Evolutionary conservation across 2,797 vertebrate genomes (phyloP).

Genomic region (Craterocephalus amniculus): DNA sequence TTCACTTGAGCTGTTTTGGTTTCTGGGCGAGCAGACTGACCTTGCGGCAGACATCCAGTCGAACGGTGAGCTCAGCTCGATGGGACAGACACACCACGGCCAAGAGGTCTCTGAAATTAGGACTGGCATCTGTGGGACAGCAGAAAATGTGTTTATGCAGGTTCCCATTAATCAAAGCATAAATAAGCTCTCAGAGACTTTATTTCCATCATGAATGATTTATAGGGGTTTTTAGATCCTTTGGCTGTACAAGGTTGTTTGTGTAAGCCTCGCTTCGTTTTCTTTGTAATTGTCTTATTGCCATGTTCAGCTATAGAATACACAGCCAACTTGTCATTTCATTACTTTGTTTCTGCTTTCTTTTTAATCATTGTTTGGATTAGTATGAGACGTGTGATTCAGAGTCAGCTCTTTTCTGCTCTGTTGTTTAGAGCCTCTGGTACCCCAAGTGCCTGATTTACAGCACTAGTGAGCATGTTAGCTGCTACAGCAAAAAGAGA

Average conservation of each 20-base stretch:
- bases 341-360: not conserved
- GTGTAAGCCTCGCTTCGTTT: not conserved
- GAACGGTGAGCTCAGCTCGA: slow-evolving; percentile 87
- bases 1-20: too few relatives aligned
- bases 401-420: too few relatives aligned
- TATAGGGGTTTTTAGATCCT: not conserved
- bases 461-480: too few relatives aligned
- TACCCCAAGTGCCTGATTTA: too few relatives aligned
- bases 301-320: not conserved
- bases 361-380: not conserved
- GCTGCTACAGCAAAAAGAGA: too few relatives aligned
- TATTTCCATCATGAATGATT: not conserved
- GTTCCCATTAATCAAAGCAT: not conserved
- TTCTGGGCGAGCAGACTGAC: slow-evolving; percentile 70
- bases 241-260: not conserved
- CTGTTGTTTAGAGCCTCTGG: too few relatives aligned
- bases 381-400: not conserved
- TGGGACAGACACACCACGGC: slow-evolving; percentile 93
- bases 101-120: slow-evolving; percentile 92
- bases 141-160: slow-evolving; percentile 3
- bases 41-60: slow-evolving; percentile 96
- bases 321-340: not conserved
- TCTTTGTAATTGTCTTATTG: not conserved
- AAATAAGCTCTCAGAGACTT: not conserved
- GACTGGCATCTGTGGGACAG: slow-evolving; percentile 80